These are phyloP conservation scores for Callyntrura guangdongensis DNA, from an alignment of 2,888 invertebrate genomes.

Conservation along the genomic window DNA sequence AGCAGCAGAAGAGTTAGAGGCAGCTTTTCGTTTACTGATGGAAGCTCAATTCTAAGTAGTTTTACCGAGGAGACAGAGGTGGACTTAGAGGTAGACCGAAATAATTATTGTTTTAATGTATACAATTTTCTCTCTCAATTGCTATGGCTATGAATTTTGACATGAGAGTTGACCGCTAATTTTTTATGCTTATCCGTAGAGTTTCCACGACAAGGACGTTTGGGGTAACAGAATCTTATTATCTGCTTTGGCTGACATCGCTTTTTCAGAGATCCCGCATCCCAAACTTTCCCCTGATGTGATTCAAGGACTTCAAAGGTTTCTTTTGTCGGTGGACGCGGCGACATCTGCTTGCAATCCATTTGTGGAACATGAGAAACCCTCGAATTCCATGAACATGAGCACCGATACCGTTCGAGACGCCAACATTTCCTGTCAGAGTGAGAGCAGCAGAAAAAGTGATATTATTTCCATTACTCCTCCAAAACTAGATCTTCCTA, in stretches of 20 bases:
- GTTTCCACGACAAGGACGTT: constrained; percentile 58
- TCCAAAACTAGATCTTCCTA: neutral
- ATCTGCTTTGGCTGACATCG: constrained; percentile 69
- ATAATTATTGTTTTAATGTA: neutral
- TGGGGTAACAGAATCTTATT: constrained; percentile 78
- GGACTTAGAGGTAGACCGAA: neutral
- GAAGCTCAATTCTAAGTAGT: constrained; percentile 20
- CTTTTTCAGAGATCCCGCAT: constrained; percentile 60
- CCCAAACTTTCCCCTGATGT: constrained; percentile 73
- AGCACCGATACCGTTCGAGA: neutral
- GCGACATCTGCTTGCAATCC: constrained; percentile 17
- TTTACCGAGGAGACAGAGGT: constrained; percentile 19
- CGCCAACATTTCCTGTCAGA: neutral
- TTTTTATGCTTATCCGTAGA: neutral
- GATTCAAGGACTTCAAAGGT: constrained; percentile 66
- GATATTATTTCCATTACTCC: too few relatives aligned
- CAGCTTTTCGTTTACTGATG: constrained; percentile 40
- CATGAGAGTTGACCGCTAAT: too few relatives aligned
- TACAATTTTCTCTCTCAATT: too few relatives aligned
- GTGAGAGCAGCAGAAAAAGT: neutral
- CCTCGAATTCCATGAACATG: neutral
- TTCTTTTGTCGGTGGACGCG: constrained; percentile 54
- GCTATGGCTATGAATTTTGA: too few relatives aligned
- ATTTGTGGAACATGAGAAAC: constrained; percentile 51
- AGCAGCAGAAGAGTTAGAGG: neutral